These are phyloP conservation scores for Platerodrilus igneus DNA, from an alignment of 2,888 invertebrate species.

Conservation along the genomic window DNA sequence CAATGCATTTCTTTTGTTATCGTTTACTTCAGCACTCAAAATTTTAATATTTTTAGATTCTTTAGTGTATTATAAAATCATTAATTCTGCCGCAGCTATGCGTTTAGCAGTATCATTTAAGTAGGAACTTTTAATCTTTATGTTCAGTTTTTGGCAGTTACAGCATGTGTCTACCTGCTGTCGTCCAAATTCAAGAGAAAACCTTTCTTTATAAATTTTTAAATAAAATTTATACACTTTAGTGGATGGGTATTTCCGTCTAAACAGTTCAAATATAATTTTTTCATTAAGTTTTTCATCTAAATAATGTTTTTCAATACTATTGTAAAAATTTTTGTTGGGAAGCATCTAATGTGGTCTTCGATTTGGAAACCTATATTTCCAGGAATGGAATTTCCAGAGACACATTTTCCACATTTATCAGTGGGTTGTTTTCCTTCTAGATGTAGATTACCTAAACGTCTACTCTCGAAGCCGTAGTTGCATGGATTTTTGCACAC, in stretches of 20 bases:
- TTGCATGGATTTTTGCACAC: too few species aligned
- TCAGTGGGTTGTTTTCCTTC: slow-evolving; percentile 3
- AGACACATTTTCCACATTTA: background rate
- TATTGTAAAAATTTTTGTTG: slow-evolving; percentile 1
- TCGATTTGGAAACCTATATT: background rate
- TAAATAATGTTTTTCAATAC: slow-evolving; percentile 5
- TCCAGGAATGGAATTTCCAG: slow-evolving; percentile 3
- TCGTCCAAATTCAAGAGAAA: slow-evolving; percentile 14
- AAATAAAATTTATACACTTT: slow-evolving; percentile 6
- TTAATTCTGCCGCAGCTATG: slow-evolving; percentile 20
- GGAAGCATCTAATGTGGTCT: slow-evolving; percentile 9
- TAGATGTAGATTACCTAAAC: background rate
- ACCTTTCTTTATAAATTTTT: slow-evolving; percentile 11
- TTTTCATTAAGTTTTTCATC: slow-evolving; percentile 6
- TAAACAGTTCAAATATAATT: slow-evolving; percentile 3
- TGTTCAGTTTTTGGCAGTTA: slow-evolving; percentile 17
- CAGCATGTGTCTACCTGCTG: slow-evolving; percentile 20
- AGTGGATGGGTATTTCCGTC: background rate
- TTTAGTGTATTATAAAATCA: too few species aligned
- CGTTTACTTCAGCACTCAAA: too few species aligned
- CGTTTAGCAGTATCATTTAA: slow-evolving; percentile 21
- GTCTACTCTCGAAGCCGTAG: background rate
- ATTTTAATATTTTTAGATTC: too few species aligned
- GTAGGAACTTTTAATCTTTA: slow-evolving; percentile 16
- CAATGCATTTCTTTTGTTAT: too few species aligned